These are phyloP conservation scores for Pachypeltis micranthus DNA, from an alignment of 1,140 invertebrate species.

Conservation along the genomic window DNA sequence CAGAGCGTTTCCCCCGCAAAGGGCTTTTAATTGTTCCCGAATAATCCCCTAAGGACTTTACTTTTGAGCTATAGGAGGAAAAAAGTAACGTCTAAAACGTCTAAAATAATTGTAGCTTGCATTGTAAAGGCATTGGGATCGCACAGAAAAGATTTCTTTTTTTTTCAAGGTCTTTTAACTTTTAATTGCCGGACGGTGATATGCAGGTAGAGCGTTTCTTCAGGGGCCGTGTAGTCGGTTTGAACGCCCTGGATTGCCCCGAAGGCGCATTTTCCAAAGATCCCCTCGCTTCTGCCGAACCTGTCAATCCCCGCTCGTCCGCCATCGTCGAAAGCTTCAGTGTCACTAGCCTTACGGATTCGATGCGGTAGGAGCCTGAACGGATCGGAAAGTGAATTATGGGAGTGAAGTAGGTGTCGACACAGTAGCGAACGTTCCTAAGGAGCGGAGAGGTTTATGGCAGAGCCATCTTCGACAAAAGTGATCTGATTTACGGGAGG, in stretches of 20 bases:
- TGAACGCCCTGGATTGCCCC: not conserved
- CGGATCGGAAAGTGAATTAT: slow-evolving; percentile 9
- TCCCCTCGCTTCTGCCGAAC: not conserved
- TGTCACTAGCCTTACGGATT: slow-evolving; percentile 2
- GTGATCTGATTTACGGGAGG: not conserved
- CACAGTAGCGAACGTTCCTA: not conserved
- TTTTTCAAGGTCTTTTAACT: not conserved
- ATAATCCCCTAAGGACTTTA: no score
- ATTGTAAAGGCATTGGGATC: not conserved
- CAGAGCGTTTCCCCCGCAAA: not conserved
- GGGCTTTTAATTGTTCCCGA: not conserved
- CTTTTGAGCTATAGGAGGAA: not conserved
- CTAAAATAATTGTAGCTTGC: not conserved
- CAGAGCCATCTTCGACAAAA: not conserved
- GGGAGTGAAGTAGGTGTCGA: slow-evolving; percentile 3
- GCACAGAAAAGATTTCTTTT: not conserved
- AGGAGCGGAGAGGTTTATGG: not conserved
- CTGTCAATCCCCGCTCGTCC: not conserved
- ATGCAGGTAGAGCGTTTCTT: not conserved
- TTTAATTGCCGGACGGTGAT: not conserved
- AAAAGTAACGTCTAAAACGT: not conserved
- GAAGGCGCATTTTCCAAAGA: not conserved
- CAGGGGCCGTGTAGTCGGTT: not conserved
- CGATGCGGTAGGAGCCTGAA: not conserved
- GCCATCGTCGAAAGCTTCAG: not conserved